A percentile compares a stretch with the other conserved stretches of the same genome.
phyloP scores from a whole-genome alignment of 2,797 vertebrate genomes.

The Danio kyathit region DNA sequence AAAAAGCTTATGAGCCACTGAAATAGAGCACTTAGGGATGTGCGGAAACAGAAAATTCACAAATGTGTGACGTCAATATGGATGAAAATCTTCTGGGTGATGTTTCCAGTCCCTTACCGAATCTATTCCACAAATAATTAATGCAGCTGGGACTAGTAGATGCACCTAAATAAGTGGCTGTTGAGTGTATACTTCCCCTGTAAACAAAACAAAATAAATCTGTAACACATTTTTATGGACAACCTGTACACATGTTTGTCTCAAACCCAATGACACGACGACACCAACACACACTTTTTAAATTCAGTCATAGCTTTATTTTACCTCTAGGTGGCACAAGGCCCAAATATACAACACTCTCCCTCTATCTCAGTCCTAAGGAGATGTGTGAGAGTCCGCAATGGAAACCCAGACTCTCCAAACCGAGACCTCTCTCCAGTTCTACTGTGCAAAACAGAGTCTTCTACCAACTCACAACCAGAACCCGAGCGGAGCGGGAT shows the following conservation, averaged over 20 bases:
- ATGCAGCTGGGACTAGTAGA: no score
- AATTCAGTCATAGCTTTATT: constrained; percentile 63
- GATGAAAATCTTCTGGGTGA: no score
- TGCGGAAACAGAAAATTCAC: no score
- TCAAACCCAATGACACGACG: neutral
- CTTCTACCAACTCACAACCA: constrained; percentile 41
- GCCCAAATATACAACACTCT: constrained; percentile 60
- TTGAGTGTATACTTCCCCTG: no score
- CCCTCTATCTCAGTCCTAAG: constrained; percentile 52
- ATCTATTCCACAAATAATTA: no score
- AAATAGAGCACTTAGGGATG: no score
- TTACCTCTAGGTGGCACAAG: constrained; percentile 61
- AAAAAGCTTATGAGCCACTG: no score
- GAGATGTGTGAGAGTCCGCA: constrained; percentile 48
- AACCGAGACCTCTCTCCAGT: constrained; percentile 11
- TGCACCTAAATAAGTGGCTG: no score
- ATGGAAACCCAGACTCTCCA: constrained; percentile 51
- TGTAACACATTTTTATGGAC: neutral
- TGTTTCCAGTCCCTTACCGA: no score
- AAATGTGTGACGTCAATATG: no score
- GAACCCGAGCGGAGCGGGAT: constrained; percentile 24
- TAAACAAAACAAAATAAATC: neutral
- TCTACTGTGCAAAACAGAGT: constrained; percentile 42
- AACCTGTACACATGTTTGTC: neutral
- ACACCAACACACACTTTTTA: constrained; percentile 39